These are phyloP conservation scores for Alouatta palliata DNA, from an alignment of 2,113 vertebrate species.

Conservation along the genomic window DNA sequence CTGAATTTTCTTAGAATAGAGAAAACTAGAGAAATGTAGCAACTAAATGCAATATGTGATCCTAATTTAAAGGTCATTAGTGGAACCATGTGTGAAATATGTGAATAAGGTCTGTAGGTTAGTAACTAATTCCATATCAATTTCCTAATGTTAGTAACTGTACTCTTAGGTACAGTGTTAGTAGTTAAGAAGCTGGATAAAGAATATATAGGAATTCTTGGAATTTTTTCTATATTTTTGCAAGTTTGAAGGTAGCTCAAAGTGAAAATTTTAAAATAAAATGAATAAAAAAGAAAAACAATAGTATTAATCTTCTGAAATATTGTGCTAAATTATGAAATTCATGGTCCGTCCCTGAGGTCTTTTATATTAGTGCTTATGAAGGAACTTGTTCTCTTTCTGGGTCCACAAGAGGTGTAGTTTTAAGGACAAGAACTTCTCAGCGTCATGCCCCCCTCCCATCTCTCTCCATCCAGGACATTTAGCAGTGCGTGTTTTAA, in stretches of 20 bases:
- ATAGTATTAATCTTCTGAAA: not conserved
- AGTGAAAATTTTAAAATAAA: not conserved
- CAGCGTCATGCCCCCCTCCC: too few relatives aligned
- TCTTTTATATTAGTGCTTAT: not conserved
- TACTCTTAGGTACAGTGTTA: not conserved
- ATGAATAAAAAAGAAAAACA: not conserved
- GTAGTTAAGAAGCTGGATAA: not conserved
- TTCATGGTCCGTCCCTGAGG: not conserved
- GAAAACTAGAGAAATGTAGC: not conserved
- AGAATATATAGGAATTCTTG: not conserved
- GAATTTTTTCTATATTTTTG: not conserved
- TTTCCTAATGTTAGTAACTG: not conserved
- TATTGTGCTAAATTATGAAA: not conserved
- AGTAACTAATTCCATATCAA: not conserved
- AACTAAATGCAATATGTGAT: not conserved
- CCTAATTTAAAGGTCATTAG: not conserved
- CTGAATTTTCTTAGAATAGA: not conserved
- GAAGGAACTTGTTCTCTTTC: too few relatives aligned
- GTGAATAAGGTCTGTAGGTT: not conserved
- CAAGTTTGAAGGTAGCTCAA: not conserved
- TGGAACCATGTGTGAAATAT: not conserved
- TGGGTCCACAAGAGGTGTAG: too few relatives aligned
- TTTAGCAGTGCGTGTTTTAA: too few relatives aligned
- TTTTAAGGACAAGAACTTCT: too few relatives aligned
- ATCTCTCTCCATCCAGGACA: too few relatives aligned